These are phyloP conservation scores for Petrocephalus zakoni DNA, from an alignment of 2,113 vertebrate genomes.

Conservation along the genomic window DNA sequence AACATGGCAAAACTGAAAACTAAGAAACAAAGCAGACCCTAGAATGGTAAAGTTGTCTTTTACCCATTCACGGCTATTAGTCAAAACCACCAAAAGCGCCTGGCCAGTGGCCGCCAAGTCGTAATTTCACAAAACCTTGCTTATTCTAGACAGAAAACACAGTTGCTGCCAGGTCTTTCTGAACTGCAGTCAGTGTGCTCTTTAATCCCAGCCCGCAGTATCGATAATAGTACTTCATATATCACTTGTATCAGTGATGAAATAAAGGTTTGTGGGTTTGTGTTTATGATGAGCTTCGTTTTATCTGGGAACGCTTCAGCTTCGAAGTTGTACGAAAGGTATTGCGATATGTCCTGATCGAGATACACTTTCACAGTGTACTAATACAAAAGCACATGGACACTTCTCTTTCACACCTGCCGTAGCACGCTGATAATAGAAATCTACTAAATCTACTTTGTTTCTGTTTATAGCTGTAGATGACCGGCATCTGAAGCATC, in stretches of 20 bases:
- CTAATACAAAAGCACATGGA: not conserved
- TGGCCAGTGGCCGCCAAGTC: no score
- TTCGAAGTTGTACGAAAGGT: not conserved
- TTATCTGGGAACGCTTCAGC: not conserved
- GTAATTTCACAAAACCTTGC: no score
- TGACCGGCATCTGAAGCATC: not conserved
- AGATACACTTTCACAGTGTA: not conserved
- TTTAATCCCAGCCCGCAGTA: not conserved
- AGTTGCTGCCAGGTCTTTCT: not conserved
- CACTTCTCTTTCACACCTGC: not conserved
- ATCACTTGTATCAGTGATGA: not conserved
- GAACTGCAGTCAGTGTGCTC: not conserved
- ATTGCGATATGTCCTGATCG: not conserved
- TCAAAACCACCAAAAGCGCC: no score
- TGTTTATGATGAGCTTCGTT: not conserved
- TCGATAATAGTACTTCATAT: not conserved
- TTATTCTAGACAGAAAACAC: no score
- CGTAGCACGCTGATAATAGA: not conserved
- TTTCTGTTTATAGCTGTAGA: not conserved
- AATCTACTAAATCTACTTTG: not conserved
- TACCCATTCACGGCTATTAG: no score
- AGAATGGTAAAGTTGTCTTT: no score
- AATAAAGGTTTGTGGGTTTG: not conserved
- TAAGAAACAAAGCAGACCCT: no score
- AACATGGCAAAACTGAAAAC: no score